Percentiles rank a stretch among this genome's conserved stretches.
These are phyloP conservation scores for Mallotus villosus DNA, from an alignment of 2,797 vertebrate species.

Conservation along the genomic window DNA sequence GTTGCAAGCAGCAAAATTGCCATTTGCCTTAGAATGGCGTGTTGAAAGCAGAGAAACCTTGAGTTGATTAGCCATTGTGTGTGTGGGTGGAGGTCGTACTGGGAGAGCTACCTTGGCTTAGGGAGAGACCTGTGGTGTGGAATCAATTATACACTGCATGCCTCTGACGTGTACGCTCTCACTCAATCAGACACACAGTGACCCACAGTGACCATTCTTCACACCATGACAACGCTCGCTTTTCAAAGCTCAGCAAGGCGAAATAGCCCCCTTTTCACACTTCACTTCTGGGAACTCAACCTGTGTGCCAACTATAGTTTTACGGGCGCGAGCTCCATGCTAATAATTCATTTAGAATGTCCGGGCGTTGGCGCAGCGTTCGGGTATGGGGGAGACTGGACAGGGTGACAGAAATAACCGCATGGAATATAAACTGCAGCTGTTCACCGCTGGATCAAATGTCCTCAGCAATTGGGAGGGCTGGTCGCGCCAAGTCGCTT, in stretches of 20 bases:
- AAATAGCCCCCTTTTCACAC: constrained; percentile 16
- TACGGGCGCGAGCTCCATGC: neutral
- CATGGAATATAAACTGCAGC: constrained; percentile 41
- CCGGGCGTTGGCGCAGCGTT: neutral
- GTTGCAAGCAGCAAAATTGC: too few relatives aligned
- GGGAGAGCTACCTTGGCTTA: neutral
- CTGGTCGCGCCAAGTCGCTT: neutral
- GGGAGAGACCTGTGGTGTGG: constrained; percentile 7
- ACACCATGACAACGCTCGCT: constrained; percentile 18
- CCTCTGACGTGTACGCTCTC: neutral
- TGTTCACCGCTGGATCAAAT: constrained; percentile 61
- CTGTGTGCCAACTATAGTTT: constrained; percentile 3
- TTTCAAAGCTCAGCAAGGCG: constrained; percentile 19
- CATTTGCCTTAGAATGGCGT: neutral
- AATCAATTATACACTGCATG: constrained; percentile 12
- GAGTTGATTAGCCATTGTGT: constrained; percentile 7
- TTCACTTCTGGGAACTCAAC: neutral
- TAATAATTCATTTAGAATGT: constrained; percentile 3
- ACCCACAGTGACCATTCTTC: constrained; percentile 1
- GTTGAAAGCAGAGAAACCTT: neutral
- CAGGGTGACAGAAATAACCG: neutral
- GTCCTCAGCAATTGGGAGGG: constrained; percentile 34
- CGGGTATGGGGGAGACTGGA: neutral
- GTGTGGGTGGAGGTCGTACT: neutral
- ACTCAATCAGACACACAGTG: neutral